Evolutionary conservation across 2,888 invertebrate species (phyloP), one percentile per base, ranked within the genome.

Genomic region (Byasa hedistus): DNA sequence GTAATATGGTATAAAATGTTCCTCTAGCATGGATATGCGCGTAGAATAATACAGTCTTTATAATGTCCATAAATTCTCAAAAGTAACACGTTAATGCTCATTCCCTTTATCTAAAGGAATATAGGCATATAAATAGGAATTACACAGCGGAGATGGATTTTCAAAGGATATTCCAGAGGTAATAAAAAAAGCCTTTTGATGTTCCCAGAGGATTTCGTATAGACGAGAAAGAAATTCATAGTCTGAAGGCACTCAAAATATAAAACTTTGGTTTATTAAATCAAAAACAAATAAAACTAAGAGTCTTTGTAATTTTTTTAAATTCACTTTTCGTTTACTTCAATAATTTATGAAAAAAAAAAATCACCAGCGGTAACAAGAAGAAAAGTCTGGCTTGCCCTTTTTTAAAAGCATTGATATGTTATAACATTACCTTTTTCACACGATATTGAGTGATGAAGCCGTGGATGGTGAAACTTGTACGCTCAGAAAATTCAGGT

Each of bases 101-200:
- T 67, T 67, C 48, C 59, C 60, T 64, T 64, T 68, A 64, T 64
- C 64, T 65, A 21, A 65, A 65, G 52, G 67, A 64, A 67, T 63
- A 60, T 64, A 67, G 64, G 67, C 67, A 71, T 69, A 69, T 69
- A 71, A 67, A 69, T 69, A 70, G 70, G 69, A 65, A 70, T 71
- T 68, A 71, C 66, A 59, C 59, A 65, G 69, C 66, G 69, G 66
- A 71, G 69, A 70, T 71, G 71, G 71, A 67, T 70, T 71, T 71
- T 71, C 70, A 71, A 71, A 71, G 70, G 68, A 68, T 68, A 68
- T 71, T 69, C 68, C 68, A 68, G 58, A 64, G 61, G 70, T 68
- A 70, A 68, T 69, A 71, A 69, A 69, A 32, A 64, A 66, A 69
- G 69, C 67, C 65, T 69, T 71, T 71, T 71, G 69, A 66, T 71